These are phyloP conservation scores for Hemicentrotus pulcherrimus DNA, from an alignment of 35 echinoderm and acorn worm species.

Conservation along the genomic window DNA sequence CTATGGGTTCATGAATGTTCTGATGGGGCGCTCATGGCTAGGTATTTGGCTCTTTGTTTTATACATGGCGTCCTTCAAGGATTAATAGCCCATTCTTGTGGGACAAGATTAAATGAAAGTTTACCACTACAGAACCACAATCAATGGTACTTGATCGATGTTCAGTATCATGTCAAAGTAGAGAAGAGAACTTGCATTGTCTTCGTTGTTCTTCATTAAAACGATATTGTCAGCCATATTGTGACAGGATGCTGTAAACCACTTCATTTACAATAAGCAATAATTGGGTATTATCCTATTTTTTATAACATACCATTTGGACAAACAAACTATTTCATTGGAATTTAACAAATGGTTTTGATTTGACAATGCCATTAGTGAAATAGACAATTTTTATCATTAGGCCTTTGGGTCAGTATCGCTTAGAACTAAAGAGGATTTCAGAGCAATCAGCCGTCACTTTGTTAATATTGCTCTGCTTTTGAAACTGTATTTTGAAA, in stretches of 20 bases:
- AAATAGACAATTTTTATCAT: no score
- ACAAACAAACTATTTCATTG: no score
- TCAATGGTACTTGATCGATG: background rate
- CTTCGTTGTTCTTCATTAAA: background rate
- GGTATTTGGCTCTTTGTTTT: background rate
- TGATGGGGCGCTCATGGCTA: background rate
- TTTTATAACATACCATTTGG: no score
- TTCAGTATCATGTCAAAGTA: background rate
- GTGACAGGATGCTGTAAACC: background rate
- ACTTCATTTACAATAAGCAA: background rate
- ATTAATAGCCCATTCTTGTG: background rate
- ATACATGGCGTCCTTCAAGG: background rate
- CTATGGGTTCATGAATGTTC: background rate
- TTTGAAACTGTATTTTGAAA: no score
- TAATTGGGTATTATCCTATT: no score
- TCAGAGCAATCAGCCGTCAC: no score
- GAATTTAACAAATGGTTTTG: no score
- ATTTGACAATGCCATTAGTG: no score
- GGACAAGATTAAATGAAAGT: background rate
- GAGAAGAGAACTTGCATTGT: background rate
- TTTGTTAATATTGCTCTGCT: no score
- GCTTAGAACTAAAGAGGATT: no score
- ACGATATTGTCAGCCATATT: background rate
- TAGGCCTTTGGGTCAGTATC: no score
- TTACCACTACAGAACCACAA: background rate